A percentile compares a stretch with the other conserved stretches of the same genome.
phyloP scores from a whole-genome alignment of 1,140 invertebrate species.

The Heliconius congener region DNA sequence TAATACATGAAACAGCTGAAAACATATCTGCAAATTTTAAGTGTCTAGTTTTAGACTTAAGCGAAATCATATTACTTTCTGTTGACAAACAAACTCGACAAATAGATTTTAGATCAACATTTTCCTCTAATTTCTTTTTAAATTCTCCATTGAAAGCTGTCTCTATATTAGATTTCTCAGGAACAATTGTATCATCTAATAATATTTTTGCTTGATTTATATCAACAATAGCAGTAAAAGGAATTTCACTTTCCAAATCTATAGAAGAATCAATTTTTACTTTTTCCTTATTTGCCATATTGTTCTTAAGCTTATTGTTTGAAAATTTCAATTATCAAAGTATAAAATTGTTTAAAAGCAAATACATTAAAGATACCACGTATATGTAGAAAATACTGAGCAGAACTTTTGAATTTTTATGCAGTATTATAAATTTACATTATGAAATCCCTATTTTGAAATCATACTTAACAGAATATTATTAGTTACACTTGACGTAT shows the following conservation, averaged over 20 bases:
- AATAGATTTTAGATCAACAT: slow-evolving; percentile 28
- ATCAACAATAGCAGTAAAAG: slow-evolving; percentile 36
- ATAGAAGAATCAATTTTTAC: slow-evolving; percentile 4
- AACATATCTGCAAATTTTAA: slow-evolving; percentile 50
- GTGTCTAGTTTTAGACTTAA: slow-evolving; percentile 39
- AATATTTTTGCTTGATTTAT: slow-evolving; percentile 18
- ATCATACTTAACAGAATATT: too few relatives aligned
- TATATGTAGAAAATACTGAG: neutral
- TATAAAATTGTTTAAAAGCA: neutral
- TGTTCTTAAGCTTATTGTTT: neutral
- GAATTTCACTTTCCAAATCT: slow-evolving; percentile 47
- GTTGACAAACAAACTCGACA: slow-evolving; percentile 57
- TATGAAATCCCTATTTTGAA: too few relatives aligned
- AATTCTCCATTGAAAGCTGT: neutral
- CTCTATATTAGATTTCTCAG: neutral
- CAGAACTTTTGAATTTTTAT: too few relatives aligned
- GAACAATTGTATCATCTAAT: neutral
- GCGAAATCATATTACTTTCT: slow-evolving; percentile 43
- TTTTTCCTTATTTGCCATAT: slow-evolving; percentile 8
- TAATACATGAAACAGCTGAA: slow-evolving; percentile 49
- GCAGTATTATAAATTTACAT: too few relatives aligned
- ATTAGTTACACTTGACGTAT: too few relatives aligned
- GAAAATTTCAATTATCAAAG: neutral
- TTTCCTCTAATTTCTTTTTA: slow-evolving; percentile 1
- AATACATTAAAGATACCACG: neutral